Conservation (phyloP, 2,888 invertebrate species). For the Drosophila mulleri region DNA sequence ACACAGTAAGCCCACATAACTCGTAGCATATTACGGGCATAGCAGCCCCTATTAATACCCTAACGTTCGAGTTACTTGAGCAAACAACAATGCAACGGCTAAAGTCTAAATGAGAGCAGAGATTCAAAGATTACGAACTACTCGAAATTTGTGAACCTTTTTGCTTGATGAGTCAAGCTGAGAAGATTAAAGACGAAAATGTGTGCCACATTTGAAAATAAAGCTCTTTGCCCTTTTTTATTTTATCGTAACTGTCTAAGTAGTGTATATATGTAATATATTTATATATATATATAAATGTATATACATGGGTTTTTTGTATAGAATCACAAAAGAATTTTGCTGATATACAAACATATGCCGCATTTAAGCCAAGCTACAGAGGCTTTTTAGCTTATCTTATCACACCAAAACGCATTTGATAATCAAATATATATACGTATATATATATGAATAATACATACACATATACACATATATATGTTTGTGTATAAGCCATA, state of each 20-base stretch:
- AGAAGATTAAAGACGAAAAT: conserved; percentile 23
- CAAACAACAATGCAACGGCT: neutral
- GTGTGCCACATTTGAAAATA: conserved; percentile 42
- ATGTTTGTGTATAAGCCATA: conserved; percentile 12
- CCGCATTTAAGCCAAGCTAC: conserved; percentile 45
- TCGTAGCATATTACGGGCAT: conserved; percentile 12
- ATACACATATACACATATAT: neutral
- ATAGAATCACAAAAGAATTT: conserved; percentile 9
- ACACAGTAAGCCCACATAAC: conserved; percentile 5
- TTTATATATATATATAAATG: neutral
- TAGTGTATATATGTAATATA: conserved; percentile 10
- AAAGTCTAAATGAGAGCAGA: conserved; percentile 8
- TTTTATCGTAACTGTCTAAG: conserved; percentile 31
- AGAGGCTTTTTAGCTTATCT: conserved; percentile 51
- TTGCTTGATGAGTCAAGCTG: conserved; percentile 28
- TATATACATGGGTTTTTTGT: neutral
- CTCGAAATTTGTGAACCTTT: conserved; percentile 6
- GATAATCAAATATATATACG: conserved; percentile 52
- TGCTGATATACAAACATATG: conserved; percentile 56
- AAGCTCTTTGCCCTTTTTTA: conserved; percentile 16
- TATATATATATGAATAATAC: conserved; percentile 21
- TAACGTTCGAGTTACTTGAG: neutral
- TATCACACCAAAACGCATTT: conserved; percentile 64
- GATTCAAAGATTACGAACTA: conserved; percentile 18
- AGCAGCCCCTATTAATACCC: conserved; percentile 21